Conservation (phyloP, 1,140 invertebrate species). For the Hylaeus volcanicus region DNA sequence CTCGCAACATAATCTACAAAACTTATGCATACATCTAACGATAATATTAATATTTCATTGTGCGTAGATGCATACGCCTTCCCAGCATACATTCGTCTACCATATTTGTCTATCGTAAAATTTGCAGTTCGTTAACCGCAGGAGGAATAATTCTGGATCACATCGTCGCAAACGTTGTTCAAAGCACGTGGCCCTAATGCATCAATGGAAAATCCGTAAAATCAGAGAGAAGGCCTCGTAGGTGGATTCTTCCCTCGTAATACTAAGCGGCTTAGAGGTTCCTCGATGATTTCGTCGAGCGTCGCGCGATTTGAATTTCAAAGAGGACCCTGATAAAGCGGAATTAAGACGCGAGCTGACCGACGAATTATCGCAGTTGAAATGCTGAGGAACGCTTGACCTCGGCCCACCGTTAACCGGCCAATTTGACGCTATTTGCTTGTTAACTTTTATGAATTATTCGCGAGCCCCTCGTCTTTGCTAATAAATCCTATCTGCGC, state of each 20-base stretch:
- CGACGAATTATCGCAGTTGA: background rate
- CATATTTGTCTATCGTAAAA: too few species aligned
- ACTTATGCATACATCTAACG: too few species aligned
- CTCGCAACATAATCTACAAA: too few species aligned
- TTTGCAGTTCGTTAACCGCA: too few species aligned
- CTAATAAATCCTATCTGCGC: conserved; percentile 10
- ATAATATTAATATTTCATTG: too few species aligned
- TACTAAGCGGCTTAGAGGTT: background rate
- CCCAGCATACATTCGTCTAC: too few species aligned
- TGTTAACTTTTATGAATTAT: conserved; percentile 45
- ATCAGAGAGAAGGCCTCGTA: background rate
- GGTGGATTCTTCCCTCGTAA: background rate
- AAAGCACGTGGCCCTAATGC: too few species aligned
- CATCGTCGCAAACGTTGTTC: too few species aligned
- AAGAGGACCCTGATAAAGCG: background rate
- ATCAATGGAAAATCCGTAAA: too few species aligned
- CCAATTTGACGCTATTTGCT: conserved; percentile 31
- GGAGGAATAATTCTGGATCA: too few species aligned
- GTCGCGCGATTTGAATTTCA: conserved; percentile 26
- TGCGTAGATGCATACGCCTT: too few species aligned
- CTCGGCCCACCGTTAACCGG: background rate
- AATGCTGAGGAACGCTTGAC: background rate
- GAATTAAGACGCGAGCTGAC: background rate
- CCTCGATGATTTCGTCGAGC: background rate
- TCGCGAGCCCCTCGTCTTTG: conserved; percentile 18